Percentiles rank a stretch among this genome's conserved stretches.
Evolutionary conservation across 2,797 vertebrate genomes (phyloP).

Genomic region (Sebastes steindachneri): DNA sequence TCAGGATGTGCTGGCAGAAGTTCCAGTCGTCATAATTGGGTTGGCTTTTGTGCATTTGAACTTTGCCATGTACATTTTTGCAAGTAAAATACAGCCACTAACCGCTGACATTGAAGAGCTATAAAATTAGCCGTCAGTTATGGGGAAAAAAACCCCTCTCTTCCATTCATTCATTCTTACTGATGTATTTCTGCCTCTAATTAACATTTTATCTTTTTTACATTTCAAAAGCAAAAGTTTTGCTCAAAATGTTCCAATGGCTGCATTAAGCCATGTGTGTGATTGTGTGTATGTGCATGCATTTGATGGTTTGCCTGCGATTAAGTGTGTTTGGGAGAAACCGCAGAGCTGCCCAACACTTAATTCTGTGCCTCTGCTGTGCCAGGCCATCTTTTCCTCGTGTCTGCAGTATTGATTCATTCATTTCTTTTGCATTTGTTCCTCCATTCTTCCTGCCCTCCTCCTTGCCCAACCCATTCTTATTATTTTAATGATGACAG

Average conservation of each 20-base stretch:
- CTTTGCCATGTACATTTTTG: neutral
- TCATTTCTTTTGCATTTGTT: constrained; percentile 68
- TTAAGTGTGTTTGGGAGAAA: constrained; percentile 2
- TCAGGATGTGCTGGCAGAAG: constrained; percentile 1
- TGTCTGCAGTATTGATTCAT: constrained; percentile 60
- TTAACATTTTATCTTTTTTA: neutral
- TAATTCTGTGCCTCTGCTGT: constrained; percentile 13
- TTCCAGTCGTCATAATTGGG: neutral
- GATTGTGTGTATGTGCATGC: neutral
- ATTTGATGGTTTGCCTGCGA: constrained; percentile 4
- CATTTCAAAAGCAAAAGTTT: constrained; percentile 4
- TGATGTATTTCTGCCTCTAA: neutral
- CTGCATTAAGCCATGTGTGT: neutral
- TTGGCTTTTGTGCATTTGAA: neutral
- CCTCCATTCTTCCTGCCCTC: constrained; percentile 40
- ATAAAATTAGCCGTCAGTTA: neutral
- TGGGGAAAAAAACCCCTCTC: neutral
- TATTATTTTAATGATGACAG: constrained; percentile 85
- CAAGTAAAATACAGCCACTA: neutral
- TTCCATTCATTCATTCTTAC: neutral
- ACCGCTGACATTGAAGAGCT: neutral
- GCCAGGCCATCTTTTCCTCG: constrained; percentile 35
- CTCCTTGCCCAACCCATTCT: constrained; percentile 59
- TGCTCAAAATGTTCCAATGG: neutral
- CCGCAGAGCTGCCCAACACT: neutral